Evolutionary conservation across 2,888 invertebrate species (phyloP), one percentile per base, ranked within the genome.

Genomic region (Ellobium chinense): DNA sequence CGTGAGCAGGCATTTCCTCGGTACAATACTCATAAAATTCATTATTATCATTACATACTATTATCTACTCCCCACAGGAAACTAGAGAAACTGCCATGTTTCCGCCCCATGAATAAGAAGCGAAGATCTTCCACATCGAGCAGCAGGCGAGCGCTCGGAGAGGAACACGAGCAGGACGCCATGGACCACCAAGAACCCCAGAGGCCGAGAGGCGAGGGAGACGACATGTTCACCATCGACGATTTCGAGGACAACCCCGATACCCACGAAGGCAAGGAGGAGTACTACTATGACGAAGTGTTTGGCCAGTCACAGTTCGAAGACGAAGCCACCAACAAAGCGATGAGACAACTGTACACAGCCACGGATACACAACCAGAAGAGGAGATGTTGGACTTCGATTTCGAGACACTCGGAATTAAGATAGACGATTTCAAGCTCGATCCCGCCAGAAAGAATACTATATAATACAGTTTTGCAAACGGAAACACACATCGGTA

Each of bases 231-330:
- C 39, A 74, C 74, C 7, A 56, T 79, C n/a, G 79, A 73, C 24
- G 79, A 79, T 0, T 31, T 39, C 9, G 79, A 66, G 27, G 69
- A 56, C 24, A 24, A n/a, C 0, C 18, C 18, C 4, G 79, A 54
- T 0, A 24, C 31, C 0, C 5, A 27, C 18, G 73, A 36, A 31
- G 56, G 39, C 0, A 62, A 29, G 21, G 79, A 73, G 21, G 79
- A 79, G 29, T 79, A 83, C 34, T 84, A 65, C 66, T 84, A 83
- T 60, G 85, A 85, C 63, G 83, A 86, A 63, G 84, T 85, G 54
- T 86, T 85, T 62, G 84, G 84, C 12, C 73, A 81, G 46, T 84
- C 85, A 0, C 83, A 63, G 65, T 86, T 86, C 58, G 84, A 84
- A 34, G 86, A 86, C 82, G 84, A 84, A 73, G 66, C 65, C 0